Base-by-base conservation (phyloP, 2,888 invertebrate genomes). In the Ptilodon capucinus region DNA sequence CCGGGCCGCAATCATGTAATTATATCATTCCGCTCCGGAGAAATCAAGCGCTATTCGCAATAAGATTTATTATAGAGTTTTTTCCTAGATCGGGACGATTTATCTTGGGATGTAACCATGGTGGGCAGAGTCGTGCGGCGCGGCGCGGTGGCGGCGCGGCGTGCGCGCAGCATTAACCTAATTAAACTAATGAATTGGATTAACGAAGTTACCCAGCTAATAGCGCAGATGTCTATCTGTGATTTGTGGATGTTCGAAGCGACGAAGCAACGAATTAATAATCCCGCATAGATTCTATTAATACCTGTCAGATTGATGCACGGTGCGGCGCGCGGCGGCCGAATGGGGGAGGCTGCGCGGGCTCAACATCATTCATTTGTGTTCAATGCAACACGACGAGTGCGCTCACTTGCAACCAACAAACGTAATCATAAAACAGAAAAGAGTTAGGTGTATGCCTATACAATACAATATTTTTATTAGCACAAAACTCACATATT, bases 131-230 rank as follows among this genome's bases (percentile, higher is more conserved):
- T 39, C 40, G 40, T 41, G 46, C 47, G 32, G 38, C 41, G 45
- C 44, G 42, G 34, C 41, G 42, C 36, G 42, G 45, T 19, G 2
- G 50, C 35, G 25, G 42, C 6, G 50, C 42, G 34, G 51, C 71
- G 73, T 72, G 78, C 64, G 49, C 58, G 40, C 53, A 40, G 56
- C 75, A 74, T 75, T 76, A 73, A 67, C 74, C 74, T 76, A 72
- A 81, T 81, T 81, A 78, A 69, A 59, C 68, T 73, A 80, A 81
- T 79, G 74, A 81, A 79, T 79, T 69, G 66, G 67, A 75, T 69
- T 68, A 74, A 63, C 65, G 60, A 45, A 58, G 62, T 59, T 51
- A 53, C 44, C 50, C 18, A 35, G 38, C 53, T 45, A 59, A 56
- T 60, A 52, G 50, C 48, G 52, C 49, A 42, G 46, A 48, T 54